Evolutionary conservation across 2,888 invertebrate species (phyloP).

Genomic region (Catocala fraxini): DNA sequence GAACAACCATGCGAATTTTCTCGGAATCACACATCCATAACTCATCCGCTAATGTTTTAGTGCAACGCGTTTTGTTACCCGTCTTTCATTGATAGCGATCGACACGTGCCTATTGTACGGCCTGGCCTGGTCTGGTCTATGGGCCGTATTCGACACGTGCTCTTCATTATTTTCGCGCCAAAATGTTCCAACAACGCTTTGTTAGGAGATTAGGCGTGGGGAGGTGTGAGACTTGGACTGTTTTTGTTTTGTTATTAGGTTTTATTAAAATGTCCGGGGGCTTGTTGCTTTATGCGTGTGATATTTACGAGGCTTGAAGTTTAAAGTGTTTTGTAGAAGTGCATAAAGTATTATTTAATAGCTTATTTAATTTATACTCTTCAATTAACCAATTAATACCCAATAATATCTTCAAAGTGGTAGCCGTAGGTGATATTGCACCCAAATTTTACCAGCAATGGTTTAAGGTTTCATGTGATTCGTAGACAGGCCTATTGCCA

Average conservation of each 20-base stretch:
- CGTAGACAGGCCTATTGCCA: too few relatives aligned
- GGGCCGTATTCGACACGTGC: conserved; percentile 73
- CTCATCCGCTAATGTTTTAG: conserved; percentile 62
- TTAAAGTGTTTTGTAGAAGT: too few relatives aligned
- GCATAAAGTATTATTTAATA: too few relatives aligned
- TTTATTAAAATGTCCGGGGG: conserved; percentile 43
- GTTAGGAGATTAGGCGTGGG: conserved; percentile 85
- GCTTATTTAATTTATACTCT: too few relatives aligned
- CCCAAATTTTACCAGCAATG: too few relatives aligned
- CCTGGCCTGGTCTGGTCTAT: conserved; percentile 47
- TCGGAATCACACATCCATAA: conserved; percentile 48
- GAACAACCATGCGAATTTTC: conserved; percentile 42
- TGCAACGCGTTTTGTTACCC: conserved; percentile 68
- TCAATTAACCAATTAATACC: too few relatives aligned
- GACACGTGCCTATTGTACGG: conserved; percentile 75
- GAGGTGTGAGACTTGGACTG: conserved; percentile 56
- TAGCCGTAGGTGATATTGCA: too few relatives aligned
- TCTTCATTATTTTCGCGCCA: conserved; percentile 86
- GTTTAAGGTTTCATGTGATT: too few relatives aligned
- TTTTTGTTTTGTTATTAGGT: conserved; percentile 49
- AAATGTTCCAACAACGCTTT: conserved; percentile 86
- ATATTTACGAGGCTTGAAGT: not conserved
- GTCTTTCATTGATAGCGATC: conserved; percentile 76
- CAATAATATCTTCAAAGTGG: too few relatives aligned
- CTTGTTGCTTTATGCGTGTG: conserved; percentile 6